These are phyloP conservation scores for Mugil cephalus DNA, from an alignment of 2,113 vertebrate species.

Conservation along the genomic window DNA sequence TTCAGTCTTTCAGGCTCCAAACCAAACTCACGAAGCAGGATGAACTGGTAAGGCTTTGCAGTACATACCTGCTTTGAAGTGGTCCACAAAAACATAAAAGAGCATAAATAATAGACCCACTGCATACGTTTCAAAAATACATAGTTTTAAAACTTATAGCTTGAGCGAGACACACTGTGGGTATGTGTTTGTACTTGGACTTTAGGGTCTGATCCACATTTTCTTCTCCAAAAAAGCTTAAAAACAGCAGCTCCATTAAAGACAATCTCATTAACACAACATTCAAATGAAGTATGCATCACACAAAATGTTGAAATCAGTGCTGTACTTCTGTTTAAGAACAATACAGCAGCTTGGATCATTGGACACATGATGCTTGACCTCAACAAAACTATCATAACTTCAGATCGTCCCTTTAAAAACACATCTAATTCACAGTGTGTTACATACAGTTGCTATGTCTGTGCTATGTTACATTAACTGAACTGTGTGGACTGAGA, in stretches of 20 bases:
- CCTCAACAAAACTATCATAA: background rate
- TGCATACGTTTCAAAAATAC: no score
- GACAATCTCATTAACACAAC: no score
- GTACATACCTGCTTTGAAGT: no score
- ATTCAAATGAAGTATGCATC: no score
- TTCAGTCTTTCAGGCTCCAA: slow-evolving; percentile 1
- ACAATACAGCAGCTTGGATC: background rate
- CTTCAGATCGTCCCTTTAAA: background rate
- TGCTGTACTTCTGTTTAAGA: background rate
- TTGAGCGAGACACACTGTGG: background rate
- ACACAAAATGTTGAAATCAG: background rate
- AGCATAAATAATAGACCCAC: background rate
- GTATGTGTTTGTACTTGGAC: background rate
- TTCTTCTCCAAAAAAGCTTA: no score
- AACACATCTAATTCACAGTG: background rate
- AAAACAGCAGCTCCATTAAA: no score
- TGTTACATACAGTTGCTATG: background rate
- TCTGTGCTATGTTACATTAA: slow-evolving; percentile 46
- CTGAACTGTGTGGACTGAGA: slow-evolving; percentile 54
- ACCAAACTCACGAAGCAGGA: slow-evolving; percentile 2
- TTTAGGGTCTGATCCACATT: background rate
- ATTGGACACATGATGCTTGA: background rate
- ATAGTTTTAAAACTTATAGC: background rate
- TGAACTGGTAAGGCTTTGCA: background rate
- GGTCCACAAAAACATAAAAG: background rate